These are phyloP conservation scores for Myrmecophaga tridactyla DNA, from an alignment of 2,113 vertebrate genomes.

Conservation along the genomic window DNA sequence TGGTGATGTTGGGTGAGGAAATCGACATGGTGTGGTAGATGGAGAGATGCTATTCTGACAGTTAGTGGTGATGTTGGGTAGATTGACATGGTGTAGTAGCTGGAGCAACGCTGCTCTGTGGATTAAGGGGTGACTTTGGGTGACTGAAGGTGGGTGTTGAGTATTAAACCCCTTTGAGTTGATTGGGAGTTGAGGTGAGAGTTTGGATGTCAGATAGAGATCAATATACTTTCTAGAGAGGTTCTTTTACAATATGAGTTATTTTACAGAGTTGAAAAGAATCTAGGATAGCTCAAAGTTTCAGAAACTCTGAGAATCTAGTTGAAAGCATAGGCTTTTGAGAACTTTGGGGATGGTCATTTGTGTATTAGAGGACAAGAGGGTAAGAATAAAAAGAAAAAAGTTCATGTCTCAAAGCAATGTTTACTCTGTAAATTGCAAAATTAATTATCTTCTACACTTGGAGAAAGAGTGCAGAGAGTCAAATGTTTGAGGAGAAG, in stretches of 20 bases:
- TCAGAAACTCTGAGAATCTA: not conserved
- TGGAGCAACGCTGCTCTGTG: not conserved
- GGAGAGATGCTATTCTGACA: too few species aligned
- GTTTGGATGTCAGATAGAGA: too few species aligned
- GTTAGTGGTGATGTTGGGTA: too few species aligned
- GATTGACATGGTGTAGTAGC: not conserved
- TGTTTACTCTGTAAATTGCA: not conserved
- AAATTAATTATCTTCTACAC: not conserved
- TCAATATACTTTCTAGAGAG: rapidly evolving
- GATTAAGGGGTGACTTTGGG: too few species aligned
- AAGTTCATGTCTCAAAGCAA: rapidly evolving
- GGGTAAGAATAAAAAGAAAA: rapidly evolving
- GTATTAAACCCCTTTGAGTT: not conserved
- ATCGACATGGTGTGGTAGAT: too few species aligned
- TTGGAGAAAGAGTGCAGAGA: not conserved
- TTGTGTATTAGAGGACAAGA: too few species aligned
- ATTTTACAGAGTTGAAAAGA: not conserved
- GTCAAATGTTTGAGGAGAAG: not conserved
- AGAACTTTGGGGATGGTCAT: rapidly evolving
- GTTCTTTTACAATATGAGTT: not conserved
- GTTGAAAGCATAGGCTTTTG: not conserved
- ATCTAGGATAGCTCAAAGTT: not conserved
- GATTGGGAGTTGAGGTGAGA: not conserved
- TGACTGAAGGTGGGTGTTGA: too few species aligned
- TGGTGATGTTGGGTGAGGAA: too few species aligned